Evolutionary conservation across 2,888 invertebrate genomes (phyloP), one percentile per base, ranked within the genome.

Genomic region (Caenorhabditis japonica): DNA sequence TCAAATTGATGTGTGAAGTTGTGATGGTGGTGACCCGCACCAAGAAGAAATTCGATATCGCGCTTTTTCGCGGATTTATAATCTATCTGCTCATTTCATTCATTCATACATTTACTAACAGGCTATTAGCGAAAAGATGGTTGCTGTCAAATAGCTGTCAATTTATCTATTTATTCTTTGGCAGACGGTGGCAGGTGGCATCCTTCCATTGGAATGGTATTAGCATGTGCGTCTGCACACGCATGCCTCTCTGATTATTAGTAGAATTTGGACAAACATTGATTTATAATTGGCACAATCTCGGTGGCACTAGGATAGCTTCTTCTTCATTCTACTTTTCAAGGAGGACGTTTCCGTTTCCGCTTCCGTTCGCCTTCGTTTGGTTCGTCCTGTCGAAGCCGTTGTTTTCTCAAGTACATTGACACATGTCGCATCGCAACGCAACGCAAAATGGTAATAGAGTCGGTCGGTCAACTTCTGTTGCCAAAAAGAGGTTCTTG

Each of bases 151-250:
- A 56, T 66, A 43, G 66, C 66, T 66, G 56, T 56, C 66, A 66
- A 66, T 66, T 66, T 66, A 66, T n/a, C n/a, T n/a, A n/a, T 66
- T 66, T 66, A 56, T 66, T 56, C 56, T 66, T 58, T 66, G 66
- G 66, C 66, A 66, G 66, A 66, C 49, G 66, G 66, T 66, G 66
- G 66, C 66, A 66, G 66, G 66, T 66, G 66, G 66, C 56, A 43
- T 66, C 66, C 33, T 27, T 38, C 17, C 41, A 56, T 66, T 55
- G 66, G 66, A 66, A 66, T 66, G 66, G 66, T 66, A 66, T 66
- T 66, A 66, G 55, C 49, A 41, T 55, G 23, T 56, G 58, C 58
- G 36, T 27, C 33, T 56, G 64, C 55, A 62, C 62, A 62, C 55
- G 64, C n/a, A n/a, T n/a, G n/a, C n/a, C n/a, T 30, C 55, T 56